Evolutionary conservation across 2,888 invertebrate genomes (phyloP), one percentile per base, ranked within the genome.

Genomic region (Netelia melanura): DNA sequence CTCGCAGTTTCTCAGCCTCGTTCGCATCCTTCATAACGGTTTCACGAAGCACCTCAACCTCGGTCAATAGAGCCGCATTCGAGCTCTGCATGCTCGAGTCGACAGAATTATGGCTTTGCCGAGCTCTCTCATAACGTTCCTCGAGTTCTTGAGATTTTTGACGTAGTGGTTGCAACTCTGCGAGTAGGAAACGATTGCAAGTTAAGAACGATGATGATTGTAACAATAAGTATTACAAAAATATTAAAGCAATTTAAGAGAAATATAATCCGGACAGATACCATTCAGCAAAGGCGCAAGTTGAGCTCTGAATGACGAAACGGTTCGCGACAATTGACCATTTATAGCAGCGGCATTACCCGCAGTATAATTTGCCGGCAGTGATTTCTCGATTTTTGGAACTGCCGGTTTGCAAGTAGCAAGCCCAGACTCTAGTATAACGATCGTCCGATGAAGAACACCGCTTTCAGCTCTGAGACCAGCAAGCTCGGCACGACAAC

Each of bases 391-490:
- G 10, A 77, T 64, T 23, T 74, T 85, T 25, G 78, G 70, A 0
- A 80, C 82, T 17, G 48, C 61, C 0, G 86, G 78, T 21, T 86
- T 86, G 30, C 86, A 83, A 64, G 85, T 86, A 6, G 85, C 86
- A 9, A 89, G 61, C 80, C 86, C 95, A 67, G 95, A 95, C 86
- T 95, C 95, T 62, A 98, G 94, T 72, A 98, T 96, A 90, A 97
- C 97, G 79, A 96, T 94, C 0, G 98, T 97, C 83, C 98, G 95
- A 14, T 96, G 95, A 61, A 98, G 94, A 61, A 98, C 96, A 10
- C 97, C 97, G 48, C 95, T 95, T 94, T 98, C 98, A 0, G 97
- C 96, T 94, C 96, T 96, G 81, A 97, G 94, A 72, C 96, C 96
- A 8, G 97, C 96, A 87, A 98, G 94, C 92, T 97, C 97, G 68